Percentiles rank a stretch among this genome's conserved stretches.
Evolutionary conservation across 2,113 vertebrate species (phyloP).

Genomic region (Zosterops pallidus): DNA sequence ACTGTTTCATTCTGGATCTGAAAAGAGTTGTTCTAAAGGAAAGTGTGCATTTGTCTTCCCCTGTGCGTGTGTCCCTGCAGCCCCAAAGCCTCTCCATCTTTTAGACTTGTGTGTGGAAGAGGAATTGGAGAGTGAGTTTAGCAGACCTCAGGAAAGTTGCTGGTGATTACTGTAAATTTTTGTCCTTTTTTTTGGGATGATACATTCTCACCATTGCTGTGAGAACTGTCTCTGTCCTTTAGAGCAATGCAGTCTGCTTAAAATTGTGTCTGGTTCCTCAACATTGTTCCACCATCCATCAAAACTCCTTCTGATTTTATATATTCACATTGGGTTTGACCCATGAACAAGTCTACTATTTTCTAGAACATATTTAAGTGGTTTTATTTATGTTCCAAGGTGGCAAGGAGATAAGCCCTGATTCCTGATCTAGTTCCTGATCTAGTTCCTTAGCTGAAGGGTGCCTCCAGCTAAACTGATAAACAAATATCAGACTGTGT

Average conservation of each 20-base stretch:
- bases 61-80: neutral
- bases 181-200: neutral
- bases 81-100: neutral
- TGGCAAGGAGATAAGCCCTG: neutral
- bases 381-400: neutral
- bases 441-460: neutral
- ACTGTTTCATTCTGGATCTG: neutral
- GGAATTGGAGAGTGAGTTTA: neutral
- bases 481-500: neutral
- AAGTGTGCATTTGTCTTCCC: neutral
- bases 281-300: neutral
- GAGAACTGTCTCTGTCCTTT: neutral
- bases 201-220: neutral
- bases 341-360: neutral
- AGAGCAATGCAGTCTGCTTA: neutral
- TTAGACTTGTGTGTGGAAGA: neutral
- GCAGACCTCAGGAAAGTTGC: neutral
- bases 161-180: neutral
- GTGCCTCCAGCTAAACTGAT: neutral
- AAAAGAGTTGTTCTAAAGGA: neutral
- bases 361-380: neutral
- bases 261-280: neutral
- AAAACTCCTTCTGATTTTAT: neutral
- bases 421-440: neutral
- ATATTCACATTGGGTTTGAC: neutral